phyloP scores from a whole-genome alignment of 2,888 invertebrate species.

The Pterostichus niger region DNA sequence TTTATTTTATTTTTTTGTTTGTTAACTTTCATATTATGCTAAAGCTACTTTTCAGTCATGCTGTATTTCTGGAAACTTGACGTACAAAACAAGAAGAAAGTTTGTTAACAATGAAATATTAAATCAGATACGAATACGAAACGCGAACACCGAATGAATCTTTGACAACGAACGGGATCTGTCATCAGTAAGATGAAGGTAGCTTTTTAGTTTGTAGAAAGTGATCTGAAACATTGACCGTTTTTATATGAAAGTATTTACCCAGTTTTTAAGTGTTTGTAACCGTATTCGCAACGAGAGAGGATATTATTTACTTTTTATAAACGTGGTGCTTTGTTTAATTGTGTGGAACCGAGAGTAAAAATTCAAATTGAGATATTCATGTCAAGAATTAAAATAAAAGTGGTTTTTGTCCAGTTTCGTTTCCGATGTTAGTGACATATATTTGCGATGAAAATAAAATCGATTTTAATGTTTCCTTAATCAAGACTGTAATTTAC shows the following conservation, averaged over 20 bases:
- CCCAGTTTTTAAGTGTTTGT: conserved; percentile 13
- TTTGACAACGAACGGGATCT: conserved; percentile 35
- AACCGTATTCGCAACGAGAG: conserved; percentile 31
- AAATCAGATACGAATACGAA: too few relatives aligned
- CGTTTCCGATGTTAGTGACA: conserved; percentile 21
- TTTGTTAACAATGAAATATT: too few relatives aligned
- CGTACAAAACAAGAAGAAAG: too few relatives aligned
- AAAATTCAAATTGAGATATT: conserved; percentile 26
- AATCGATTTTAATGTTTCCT: conserved; percentile 2
- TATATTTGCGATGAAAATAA: conserved; percentile 19
- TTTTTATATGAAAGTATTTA: conserved; percentile 17
- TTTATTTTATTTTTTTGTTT: too few relatives aligned
- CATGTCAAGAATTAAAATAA: conserved; percentile 36
- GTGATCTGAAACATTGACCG: conserved; percentile 13
- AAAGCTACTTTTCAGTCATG: too few relatives aligned
- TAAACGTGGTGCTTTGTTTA: conserved; percentile 28
- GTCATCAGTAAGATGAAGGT: conserved; percentile 3
- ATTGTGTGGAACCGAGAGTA: conserved; percentile 37
- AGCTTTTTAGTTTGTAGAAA: conserved; percentile 21
- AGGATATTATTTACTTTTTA: conserved; percentile 36
- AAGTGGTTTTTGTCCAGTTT: conserved; percentile 7
- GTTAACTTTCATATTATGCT: too few relatives aligned
- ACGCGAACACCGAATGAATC: conserved; percentile 2
- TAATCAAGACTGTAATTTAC: too few relatives aligned
- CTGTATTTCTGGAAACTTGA: too few relatives aligned